Conservation (phyloP, 92 coral and sea anemone species). For the Parazoanthus darwini region DNA sequence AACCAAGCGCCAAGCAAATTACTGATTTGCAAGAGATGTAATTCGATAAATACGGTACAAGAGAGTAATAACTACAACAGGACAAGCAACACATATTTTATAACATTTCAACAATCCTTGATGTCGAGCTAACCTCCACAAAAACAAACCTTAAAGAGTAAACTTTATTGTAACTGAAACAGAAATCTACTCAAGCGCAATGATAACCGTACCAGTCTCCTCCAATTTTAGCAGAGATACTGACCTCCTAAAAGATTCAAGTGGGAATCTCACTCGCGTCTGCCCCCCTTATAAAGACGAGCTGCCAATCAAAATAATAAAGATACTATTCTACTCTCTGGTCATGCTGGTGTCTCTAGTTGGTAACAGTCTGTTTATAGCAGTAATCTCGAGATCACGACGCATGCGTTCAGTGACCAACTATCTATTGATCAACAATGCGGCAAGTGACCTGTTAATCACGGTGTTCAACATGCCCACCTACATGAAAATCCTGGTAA, state of each 20-base stretch:
- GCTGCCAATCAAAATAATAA: constrained; percentile 15
- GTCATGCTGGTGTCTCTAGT: constrained; percentile 39
- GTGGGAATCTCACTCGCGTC: not conserved
- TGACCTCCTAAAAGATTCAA: not conserved
- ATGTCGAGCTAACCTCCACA: not conserved
- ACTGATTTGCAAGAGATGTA: not conserved
- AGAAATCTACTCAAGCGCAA: no score
- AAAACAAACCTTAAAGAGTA: no score
- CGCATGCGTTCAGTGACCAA: constrained; percentile 41
- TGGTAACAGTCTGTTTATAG: constrained; percentile 32
- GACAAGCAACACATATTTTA: not conserved
- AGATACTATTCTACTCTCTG: constrained; percentile 20
- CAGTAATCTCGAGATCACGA: constrained; percentile 17
- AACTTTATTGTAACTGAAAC: no score
- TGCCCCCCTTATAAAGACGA: constrained; percentile 15
- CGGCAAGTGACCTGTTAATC: constrained; percentile 28
- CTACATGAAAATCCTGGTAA: constrained; percentile 34
- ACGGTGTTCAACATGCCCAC: constrained; percentile 45
- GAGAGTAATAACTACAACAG: not conserved
- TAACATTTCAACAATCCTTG: not conserved
- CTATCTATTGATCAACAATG: constrained; percentile 37
- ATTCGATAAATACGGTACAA: no score
- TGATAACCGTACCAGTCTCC: not conserved
- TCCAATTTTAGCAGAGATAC: not conserved
- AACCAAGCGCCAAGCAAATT: not conserved